Evolutionary conservation across 2,888 invertebrate species (phyloP).

Genomic region (Cosmia pyralina): DNA sequence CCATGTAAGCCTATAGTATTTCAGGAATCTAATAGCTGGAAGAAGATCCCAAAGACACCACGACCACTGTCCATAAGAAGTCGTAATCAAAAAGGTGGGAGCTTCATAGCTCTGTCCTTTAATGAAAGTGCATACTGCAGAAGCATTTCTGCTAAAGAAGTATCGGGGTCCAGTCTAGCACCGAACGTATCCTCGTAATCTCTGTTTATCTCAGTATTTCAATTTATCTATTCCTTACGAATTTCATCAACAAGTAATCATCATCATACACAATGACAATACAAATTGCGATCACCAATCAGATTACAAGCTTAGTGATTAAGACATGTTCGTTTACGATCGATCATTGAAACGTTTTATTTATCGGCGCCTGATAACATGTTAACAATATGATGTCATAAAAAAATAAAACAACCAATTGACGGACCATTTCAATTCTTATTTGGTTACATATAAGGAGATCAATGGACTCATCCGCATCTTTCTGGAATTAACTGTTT

Average conservation of each 20-base stretch:
- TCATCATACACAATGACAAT: neutral
- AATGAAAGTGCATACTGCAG: neutral
- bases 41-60: neutral
- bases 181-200: neutral
- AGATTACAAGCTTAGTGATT: slow-evolving; percentile 22
- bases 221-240: neutral
- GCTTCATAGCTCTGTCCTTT: neutral
- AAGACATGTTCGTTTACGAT: slow-evolving; percentile 26
- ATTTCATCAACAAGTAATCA: neutral
- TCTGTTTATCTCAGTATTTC: neutral
- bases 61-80: neutral
- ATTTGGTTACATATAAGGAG: slow-evolving; percentile 50
- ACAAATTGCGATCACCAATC: slow-evolving; percentile 7
- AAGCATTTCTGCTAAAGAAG: neutral
- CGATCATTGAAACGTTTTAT: slow-evolving; percentile 41
- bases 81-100: neutral
- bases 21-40: neutral
- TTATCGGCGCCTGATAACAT: slow-evolving; percentile 43
- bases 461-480: slow-evolving; percentile 16
- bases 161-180: neutral
- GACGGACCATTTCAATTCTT: slow-evolving; percentile 50
- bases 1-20: neutral
- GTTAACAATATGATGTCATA: slow-evolving; percentile 31
- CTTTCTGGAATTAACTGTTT: slow-evolving; percentile 16
- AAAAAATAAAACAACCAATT: slow-evolving; percentile 27